A percentile compares a stretch with the other conserved stretches of the same genome.
These are phyloP conservation scores for Metopolophium dirhodum DNA, from an alignment of 1,140 invertebrate genomes.

Conservation along the genomic window DNA sequence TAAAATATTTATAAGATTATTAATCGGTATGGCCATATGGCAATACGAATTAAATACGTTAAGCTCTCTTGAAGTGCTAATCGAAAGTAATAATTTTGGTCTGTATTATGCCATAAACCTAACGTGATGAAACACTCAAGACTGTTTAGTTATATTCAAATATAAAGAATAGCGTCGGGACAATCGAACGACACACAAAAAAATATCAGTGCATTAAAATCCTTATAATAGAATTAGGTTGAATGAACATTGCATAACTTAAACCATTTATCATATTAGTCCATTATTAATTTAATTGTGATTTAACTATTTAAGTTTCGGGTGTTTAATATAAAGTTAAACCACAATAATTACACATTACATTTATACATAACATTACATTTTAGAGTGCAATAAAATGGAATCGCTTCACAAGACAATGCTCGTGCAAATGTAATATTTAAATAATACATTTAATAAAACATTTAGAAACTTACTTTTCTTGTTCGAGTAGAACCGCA, in stretches of 20 bases:
- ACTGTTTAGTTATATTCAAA: not conserved
- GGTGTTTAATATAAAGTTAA: not conserved
- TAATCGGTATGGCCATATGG: not conserved
- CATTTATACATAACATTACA: not conserved
- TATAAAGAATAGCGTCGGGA: not conserved
- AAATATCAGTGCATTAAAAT: not conserved
- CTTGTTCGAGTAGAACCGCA: not conserved
- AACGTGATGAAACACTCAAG: not conserved
- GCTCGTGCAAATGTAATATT: not conserved
- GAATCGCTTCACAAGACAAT: not conserved
- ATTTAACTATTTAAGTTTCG: not conserved
- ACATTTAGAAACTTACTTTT: not conserved
- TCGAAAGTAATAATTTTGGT: not conserved
- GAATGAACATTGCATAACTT: not conserved
- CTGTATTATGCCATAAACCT: not conserved
- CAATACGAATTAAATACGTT: not conserved
- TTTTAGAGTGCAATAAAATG: not conserved
- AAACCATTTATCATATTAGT: not conserved
- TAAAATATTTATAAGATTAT: not conserved
- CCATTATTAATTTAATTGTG: not conserved
- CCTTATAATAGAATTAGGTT: not conserved
- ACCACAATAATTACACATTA: conserved; percentile 1
- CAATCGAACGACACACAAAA: not conserved
- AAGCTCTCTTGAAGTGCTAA: not conserved
- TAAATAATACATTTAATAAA: not conserved